Evolutionary conservation across 2,113 vertebrate species (phyloP).

Genomic region (Mirounga angustirostris): DNA sequence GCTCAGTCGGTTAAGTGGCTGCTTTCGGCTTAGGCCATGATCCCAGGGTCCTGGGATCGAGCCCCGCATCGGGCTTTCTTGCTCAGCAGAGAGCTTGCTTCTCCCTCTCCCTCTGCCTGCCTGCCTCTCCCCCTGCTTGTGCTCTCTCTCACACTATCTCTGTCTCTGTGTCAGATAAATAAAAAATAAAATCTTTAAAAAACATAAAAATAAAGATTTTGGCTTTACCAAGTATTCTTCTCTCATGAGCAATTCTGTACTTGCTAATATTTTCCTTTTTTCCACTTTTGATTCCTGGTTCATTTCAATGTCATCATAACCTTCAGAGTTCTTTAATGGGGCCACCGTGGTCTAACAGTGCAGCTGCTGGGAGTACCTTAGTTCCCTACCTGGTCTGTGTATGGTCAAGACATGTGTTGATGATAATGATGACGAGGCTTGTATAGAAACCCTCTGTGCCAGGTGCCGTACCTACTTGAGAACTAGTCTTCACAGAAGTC

Average conservation of each 20-base stretch:
- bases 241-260: not conserved
- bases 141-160: too few species aligned
- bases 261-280: not conserved
- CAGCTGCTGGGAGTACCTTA: not conserved
- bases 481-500: not conserved
- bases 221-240: not conserved
- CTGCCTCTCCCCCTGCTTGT: too few species aligned
- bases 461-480: not conserved
- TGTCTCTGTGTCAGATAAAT: too few species aligned
- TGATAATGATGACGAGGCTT: too few species aligned
- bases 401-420: not conserved
- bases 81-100: too few species aligned
- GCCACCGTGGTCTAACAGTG: accelerated
- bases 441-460: not conserved
- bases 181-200: too few species aligned
- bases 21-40: too few species aligned
- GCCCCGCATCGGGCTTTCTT: too few species aligned
- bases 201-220: not conserved
- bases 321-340: not conserved
- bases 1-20: too few species aligned
- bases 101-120: too few species aligned
- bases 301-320: not conserved
- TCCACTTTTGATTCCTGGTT: not conserved
- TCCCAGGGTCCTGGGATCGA: too few species aligned
- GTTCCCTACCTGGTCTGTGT: not conserved